Evolutionary conservation across 2,888 invertebrate genomes (phyloP).

Genomic region (Agrypnus murinus): DNA sequence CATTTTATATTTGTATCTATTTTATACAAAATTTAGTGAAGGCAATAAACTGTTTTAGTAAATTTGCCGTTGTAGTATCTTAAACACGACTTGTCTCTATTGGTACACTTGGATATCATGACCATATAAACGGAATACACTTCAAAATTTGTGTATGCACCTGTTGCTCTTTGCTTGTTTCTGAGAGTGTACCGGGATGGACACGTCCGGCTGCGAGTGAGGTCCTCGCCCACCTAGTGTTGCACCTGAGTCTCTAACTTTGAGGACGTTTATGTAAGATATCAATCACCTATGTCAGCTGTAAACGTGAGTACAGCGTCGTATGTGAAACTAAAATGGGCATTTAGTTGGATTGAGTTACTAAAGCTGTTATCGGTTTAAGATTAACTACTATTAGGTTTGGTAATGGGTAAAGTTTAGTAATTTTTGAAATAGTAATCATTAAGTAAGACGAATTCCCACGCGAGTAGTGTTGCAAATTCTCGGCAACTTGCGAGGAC

Average conservation of each 20-base stretch:
- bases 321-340: slow-evolving; percentile 39
- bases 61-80: background rate
- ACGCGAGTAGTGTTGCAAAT: too few species aligned
- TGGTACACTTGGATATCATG: slow-evolving; percentile 5
- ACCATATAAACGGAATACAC: slow-evolving; percentile 6
- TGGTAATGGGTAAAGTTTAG: too few species aligned
- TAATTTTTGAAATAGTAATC: too few species aligned
- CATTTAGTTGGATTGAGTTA: slow-evolving; percentile 1
- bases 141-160: slow-evolving; percentile 36
- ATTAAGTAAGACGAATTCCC: too few species aligned
- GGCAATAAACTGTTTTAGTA: background rate
- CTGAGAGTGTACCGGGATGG: slow-evolving; percentile 54
- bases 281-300: slow-evolving; percentile 55
- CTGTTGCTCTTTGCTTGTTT: slow-evolving; percentile 44
- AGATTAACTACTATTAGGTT: too few species aligned
- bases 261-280: slow-evolving; percentile 56
- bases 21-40: background rate
- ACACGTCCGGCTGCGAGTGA: slow-evolving; percentile 57
- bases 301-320: slow-evolving; percentile 50
- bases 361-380: too few species aligned
- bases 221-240: slow-evolving; percentile 56
- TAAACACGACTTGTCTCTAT: slow-evolving; percentile 8
- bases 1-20: too few species aligned
- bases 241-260: slow-evolving; percentile 55
- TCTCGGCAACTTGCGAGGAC: too few species aligned